phyloP scores from a whole-genome alignment of 2,797 vertebrate species.

The Streptopelia turtur region DNA sequence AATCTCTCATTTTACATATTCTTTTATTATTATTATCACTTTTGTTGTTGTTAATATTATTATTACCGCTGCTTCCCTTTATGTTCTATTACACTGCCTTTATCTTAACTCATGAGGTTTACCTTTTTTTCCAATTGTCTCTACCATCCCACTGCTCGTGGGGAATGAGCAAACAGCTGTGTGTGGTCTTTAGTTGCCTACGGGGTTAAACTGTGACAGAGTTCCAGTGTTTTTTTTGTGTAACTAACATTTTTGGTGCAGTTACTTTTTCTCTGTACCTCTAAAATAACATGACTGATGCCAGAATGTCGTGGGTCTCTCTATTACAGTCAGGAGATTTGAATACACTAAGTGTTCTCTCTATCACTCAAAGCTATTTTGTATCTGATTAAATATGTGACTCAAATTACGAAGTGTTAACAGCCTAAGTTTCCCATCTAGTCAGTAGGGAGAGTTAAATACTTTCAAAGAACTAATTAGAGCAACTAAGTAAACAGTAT shows the following conservation, averaged over 20 bases:
- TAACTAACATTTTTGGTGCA: not conserved
- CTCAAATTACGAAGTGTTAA: not conserved
- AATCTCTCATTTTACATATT: too few relatives aligned
- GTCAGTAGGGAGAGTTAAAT: not conserved
- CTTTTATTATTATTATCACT: too few relatives aligned
- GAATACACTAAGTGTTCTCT: not conserved
- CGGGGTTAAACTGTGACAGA: not conserved
- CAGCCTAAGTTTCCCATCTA: not conserved
- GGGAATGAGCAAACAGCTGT: too few relatives aligned
- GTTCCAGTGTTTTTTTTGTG: not conserved
- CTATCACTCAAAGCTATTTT: not conserved
- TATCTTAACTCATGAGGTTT: too few relatives aligned
- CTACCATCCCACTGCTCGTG: too few relatives aligned
- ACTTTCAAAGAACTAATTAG: slow-evolving; percentile 8
- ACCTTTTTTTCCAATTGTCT: too few relatives aligned
- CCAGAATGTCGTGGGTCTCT: not conserved
- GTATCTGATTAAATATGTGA: not conserved
- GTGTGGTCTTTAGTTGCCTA: too few relatives aligned
- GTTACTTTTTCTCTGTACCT: not conserved
- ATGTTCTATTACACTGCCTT: too few relatives aligned
- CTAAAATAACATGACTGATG: not conserved
- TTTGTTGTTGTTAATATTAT: too few relatives aligned
- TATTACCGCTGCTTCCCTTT: too few relatives aligned
- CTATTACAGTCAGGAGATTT: not conserved
- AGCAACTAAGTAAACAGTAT: not conserved